Evolutionary conservation across 2,797 vertebrate species (phyloP), one percentile per base, ranked within the genome.

Genomic region (Girardinus metallicus): DNA sequence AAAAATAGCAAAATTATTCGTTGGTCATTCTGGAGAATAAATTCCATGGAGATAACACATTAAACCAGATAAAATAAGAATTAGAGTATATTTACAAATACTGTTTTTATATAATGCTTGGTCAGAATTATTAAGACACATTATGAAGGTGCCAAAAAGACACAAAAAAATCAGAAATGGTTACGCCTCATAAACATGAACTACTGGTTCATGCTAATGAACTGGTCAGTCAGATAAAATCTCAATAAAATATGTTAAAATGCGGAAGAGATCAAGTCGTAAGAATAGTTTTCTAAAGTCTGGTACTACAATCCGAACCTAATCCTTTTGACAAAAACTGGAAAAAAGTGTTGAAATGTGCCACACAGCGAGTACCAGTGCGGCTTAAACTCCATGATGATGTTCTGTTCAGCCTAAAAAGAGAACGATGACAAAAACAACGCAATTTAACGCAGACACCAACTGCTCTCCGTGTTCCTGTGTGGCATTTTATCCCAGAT

Each of bases 401-500:
- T 8, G 6, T 13, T 68, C 64, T 44, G 26, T 26, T 29, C 41
- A n/a, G 39, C 13, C 12, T 29, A 2, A n/a, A 43, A 71, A 41
- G 23, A 29, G 41, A 71, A 71, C 12, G 5, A 26, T 4, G 41
- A 71, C 10, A 29, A 71, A 16, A 26, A 15, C 1, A 6, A 41
- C 23, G 36, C 12, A 39, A 39, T 68, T 51, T 16, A 51, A 51
- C 2, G 26, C 16, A 75, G 15, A 21, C 18, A 29, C 8, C 74
- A 12, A 18, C 21, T 44, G 15, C 15, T 31, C 53, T 31, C 4
- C 12, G 5, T 36, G 18, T n/a, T 73, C 21, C 16, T 49, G 31
- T 64, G 55, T 62, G 79, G 57, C 64, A 68, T 68, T 75, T 82
- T 21, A 39, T 74, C 79, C 44, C 49, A 82, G 77, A 81, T 5